Evolutionary conservation across 1,140 invertebrate genomes (phyloP).

Genomic region (Camponotus floridanus): DNA sequence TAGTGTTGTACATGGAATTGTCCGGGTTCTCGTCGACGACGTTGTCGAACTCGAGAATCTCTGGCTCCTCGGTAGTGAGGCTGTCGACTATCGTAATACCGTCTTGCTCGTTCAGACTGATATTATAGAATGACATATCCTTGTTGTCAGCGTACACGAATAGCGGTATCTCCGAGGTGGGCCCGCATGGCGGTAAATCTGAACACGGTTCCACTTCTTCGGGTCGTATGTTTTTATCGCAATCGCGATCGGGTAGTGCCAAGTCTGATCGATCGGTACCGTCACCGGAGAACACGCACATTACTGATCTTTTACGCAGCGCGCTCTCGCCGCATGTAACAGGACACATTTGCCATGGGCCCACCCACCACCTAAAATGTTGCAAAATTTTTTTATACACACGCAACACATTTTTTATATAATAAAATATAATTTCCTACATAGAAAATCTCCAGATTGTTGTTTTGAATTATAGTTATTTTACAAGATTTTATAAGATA

Average conservation of each 20-base stretch:
- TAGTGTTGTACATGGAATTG: constrained; percentile 79
- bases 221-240: constrained; percentile 87
- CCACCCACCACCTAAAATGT: constrained; percentile 90
- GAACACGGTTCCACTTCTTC: constrained; percentile 89
- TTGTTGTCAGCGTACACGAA: constrained; percentile 79
- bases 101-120: constrained; percentile 77
- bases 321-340: constrained; percentile 89
- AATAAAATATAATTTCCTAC: neutral
- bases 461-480: neutral
- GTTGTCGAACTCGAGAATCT: constrained; percentile 82
- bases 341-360: constrained; percentile 94
- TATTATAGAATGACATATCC: constrained; percentile 78
- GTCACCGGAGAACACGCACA: constrained; percentile 89
- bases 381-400: neutral
- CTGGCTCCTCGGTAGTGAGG: constrained; percentile 77
- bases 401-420: neutral
- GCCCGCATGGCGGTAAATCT: constrained; percentile 87
- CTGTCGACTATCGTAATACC: constrained; percentile 74
- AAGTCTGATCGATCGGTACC: constrained; percentile 88
- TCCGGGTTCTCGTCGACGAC: constrained; percentile 79
- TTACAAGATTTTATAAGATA: neutral
- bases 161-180: constrained; percentile 74
- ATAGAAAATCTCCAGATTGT: neutral
- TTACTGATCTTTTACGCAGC: constrained; percentile 89
- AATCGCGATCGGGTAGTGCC: constrained; percentile 90